Conservation (phyloP, 2,797 vertebrate genomes). For the Cuniculus paca region DNA sequence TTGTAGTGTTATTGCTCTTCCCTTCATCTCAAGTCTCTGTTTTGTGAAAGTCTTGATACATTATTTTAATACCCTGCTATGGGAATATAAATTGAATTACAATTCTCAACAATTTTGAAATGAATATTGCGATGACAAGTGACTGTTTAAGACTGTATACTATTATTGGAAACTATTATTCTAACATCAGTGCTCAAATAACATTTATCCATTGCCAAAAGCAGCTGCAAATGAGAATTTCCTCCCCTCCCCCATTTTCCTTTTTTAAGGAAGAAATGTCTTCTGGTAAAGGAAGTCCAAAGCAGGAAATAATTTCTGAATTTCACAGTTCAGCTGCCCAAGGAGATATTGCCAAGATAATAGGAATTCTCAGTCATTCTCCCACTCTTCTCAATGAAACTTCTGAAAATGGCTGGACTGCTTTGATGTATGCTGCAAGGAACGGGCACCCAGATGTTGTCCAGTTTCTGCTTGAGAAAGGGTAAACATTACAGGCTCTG, state of each 20-base stretch:
- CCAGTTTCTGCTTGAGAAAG: slow-evolving; percentile 90
- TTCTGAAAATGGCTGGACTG: slow-evolving; percentile 94
- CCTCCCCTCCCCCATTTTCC: not conserved
- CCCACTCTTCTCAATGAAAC: slow-evolving; percentile 90
- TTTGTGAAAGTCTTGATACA: not conserved
- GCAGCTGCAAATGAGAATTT: not conserved
- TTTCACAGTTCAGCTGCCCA: slow-evolving; percentile 91
- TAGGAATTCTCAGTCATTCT: slow-evolving; percentile 86
- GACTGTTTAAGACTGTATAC: slow-evolving; percentile 30
- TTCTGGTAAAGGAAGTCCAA: slow-evolving; percentile 84
- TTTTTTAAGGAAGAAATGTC: slow-evolving; percentile 86
- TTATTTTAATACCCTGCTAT: not conserved
- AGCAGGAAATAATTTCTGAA: slow-evolving; percentile 88
- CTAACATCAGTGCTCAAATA: not conserved
- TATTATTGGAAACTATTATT: slow-evolving; percentile 38
- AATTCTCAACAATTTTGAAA: slow-evolving; percentile 54
- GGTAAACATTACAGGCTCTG: slow-evolving; percentile 88
- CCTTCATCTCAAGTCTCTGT: not conserved
- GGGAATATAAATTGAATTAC: not conserved
- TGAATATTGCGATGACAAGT: not conserved
- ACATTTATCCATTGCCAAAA: slow-evolving; percentile 22
- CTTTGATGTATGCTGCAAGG: slow-evolving; percentile 94
- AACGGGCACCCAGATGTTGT: slow-evolving; percentile 92
- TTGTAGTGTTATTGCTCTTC: not conserved
- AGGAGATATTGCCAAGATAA: slow-evolving; percentile 90